Base-by-base conservation (phyloP, 2,888 invertebrate genomes). In the Osmoderma eremita region DNA sequence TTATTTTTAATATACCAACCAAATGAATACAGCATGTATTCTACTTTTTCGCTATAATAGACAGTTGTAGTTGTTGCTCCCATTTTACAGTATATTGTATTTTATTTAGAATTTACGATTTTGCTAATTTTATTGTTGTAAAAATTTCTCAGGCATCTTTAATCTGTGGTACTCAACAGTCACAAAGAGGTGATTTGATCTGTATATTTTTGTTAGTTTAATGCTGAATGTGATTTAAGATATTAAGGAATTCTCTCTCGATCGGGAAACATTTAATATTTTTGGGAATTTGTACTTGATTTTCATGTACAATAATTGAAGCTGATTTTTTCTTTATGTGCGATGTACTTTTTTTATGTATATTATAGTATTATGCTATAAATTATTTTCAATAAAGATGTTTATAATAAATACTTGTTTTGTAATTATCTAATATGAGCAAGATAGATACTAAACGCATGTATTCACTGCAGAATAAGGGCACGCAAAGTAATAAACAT, bases 341-440 rank as follows among this genome's bases (percentile, higher is more conserved):
- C 67, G 69, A 72, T 70, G 72, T 72, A 73, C 72, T 73, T 73
- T 72, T 71, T 69, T 66, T 67, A 51, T 72, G 72, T 72, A 72
- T 71, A 73, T 72, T 71, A 69, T 72, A 70, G 68, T 70, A 71
- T 71, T 71, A 72, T 69, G 71, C 69, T 69, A 71, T 72, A 73
- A 72, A 73, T 73, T 73, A 73, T 73, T 73, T 73, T 73, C 71
- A 73, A 72, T 73, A 72, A 73, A 73, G 71, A 73, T 69, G 69
- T 73, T 73, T 73, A 70, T 73, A 73, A 70, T 68, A 67, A 68
- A 39, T 8, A 30, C 12, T 67, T 10, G 5, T 15, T 45, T 66
- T 58, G 1, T 58, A 12, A 3, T 6, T 18, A 5, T 48, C 42
- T 12, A 42, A n/a, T n/a, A 42, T 42, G n/a, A n/a, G n/a, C n/a